Conservation (phyloP, 1,140 invertebrate species). For the Ptiloglossa arizonensis region DNA sequence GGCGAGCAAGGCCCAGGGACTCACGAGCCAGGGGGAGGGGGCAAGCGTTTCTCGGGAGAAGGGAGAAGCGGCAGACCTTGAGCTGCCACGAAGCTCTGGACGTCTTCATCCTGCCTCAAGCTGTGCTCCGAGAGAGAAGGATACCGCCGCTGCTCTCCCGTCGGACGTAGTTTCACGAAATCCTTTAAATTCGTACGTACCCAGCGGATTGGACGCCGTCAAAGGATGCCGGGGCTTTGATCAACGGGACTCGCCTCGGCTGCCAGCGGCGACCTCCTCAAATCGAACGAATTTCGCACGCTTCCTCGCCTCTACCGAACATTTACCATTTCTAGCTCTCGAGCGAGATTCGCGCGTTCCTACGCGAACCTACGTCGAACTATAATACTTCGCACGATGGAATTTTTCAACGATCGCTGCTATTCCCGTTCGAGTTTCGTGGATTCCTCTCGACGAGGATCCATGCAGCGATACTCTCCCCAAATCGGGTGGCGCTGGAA, state of each 20-base stretch:
- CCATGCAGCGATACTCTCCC: too few relatives aligned
- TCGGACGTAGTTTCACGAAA: constrained; percentile 61
- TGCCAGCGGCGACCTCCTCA: constrained; percentile 40
- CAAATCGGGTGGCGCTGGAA: too few relatives aligned
- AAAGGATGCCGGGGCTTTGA: constrained; percentile 65
- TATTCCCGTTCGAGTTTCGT: too few relatives aligned
- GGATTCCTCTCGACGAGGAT: too few relatives aligned
- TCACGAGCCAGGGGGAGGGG: not conserved
- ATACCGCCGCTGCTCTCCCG: constrained; percentile 32
- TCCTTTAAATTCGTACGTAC: constrained; percentile 67
- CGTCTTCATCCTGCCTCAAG: constrained; percentile 81
- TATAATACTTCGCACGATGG: too few relatives aligned
- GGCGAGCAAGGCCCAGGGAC: too few relatives aligned
- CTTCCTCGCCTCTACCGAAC: constrained; percentile 10
- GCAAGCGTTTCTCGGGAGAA: constrained; percentile 61
- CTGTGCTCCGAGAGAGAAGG: constrained; percentile 68
- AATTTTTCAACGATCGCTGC: too few relatives aligned
- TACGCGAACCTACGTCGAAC: too few relatives aligned
- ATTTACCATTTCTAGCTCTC: not conserved
- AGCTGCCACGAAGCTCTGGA: constrained; percentile 80
- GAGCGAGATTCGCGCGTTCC: too few relatives aligned
- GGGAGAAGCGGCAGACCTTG: constrained; percentile 81
- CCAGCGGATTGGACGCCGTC: constrained; percentile 47
- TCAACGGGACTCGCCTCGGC: constrained; percentile 44
- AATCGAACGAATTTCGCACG: constrained; percentile 51